Evolutionary conservation across 2,797 vertebrate genomes (phyloP), one percentile per base, ranked within the genome.

Genomic region (Paedocypris micromegethes): DNA sequence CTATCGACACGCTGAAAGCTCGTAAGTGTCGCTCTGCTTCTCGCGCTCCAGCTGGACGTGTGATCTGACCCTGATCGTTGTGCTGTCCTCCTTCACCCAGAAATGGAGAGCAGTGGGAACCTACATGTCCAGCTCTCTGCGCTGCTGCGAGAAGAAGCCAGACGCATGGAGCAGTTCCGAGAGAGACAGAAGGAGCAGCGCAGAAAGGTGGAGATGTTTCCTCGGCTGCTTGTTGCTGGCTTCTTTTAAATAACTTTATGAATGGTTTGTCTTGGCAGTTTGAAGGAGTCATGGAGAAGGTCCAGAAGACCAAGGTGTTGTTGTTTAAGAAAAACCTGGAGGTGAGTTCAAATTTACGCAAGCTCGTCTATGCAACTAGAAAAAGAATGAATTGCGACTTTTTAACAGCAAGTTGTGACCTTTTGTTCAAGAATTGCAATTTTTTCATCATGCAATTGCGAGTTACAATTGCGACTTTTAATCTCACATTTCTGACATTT

Each of bases 131-230:
- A 96, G 68, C 83, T 98, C 54, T 92, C 94, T 39, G 73, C 80
- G 7, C 67, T 88, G 70, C 81, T 98, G 43, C 93, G 88, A 6
- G 95, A 96, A 9, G 96, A 98, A 75, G 73, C 88, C 49, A 94
- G 88, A 78, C 89, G 90, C 72, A 90, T 96, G 49, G 96, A 98
- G 78, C 89, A 91, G 68, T 98, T 98, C 83, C 88, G 93, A 74
- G 96, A 98, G 75, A 84, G 92, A 45, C 96, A 98, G 85, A 98
- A 97, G 81, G 95, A 97, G 3, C 92, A 96, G 78, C 88, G 93
- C 5, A 98, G 93, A 81, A 98, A 93, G 91, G 96, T 97, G 66
- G 2, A 4, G 37, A 53, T 53, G 38, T 5, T 63, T 23, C 23
- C 23, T 23, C 23, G 1, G 23, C 23, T 23, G 23, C 23, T 23